Percentiles rank a stretch among this genome's conserved stretches.
Evolutionary conservation across 2,797 vertebrate genomes (phyloP).

Genomic region (Gymnoscopelus braueri): DNA sequence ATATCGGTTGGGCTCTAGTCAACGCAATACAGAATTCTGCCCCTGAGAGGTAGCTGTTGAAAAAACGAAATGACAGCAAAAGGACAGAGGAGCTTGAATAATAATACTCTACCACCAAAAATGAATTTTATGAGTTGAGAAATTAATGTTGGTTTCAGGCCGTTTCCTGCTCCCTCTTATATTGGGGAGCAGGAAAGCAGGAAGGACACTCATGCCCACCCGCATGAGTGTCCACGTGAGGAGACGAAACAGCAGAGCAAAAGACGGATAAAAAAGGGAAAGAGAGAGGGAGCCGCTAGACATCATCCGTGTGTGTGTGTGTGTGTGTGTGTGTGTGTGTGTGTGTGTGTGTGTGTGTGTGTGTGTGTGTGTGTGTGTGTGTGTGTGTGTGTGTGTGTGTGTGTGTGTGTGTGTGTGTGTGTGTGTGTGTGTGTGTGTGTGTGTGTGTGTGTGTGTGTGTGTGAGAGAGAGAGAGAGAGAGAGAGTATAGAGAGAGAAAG

Average conservation of each 20-base stretch:
- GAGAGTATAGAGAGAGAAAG: constrained; percentile 1
- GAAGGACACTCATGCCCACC: too few relatives aligned
- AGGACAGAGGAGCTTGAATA: neutral
- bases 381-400: too few relatives aligned
- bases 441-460: too few relatives aligned
- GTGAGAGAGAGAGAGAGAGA: neutral
- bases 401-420: too few relatives aligned
- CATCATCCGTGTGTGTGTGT: constrained; percentile 1
- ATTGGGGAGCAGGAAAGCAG: too few relatives aligned
- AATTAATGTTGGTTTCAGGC: neutral
- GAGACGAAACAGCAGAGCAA: neutral
- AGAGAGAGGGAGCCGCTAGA: neutral
- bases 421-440: too few relatives aligned
- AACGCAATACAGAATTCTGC: too few relatives aligned
- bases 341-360: neutral
- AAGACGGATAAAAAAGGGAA: constrained; percentile 25
- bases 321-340: constrained; percentile 10
- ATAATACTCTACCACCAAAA: neutral
- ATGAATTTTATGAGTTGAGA: neutral
- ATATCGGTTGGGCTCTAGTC: too few relatives aligned
- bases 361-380: too few relatives aligned
- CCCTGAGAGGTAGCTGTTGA: too few relatives aligned
- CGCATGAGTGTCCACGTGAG: neutral
- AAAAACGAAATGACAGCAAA: neutral
- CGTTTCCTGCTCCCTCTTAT: neutral